Evolutionary conservation across 2,888 invertebrate species (phyloP).

Genomic region (Coelinius sp.): DNA sequence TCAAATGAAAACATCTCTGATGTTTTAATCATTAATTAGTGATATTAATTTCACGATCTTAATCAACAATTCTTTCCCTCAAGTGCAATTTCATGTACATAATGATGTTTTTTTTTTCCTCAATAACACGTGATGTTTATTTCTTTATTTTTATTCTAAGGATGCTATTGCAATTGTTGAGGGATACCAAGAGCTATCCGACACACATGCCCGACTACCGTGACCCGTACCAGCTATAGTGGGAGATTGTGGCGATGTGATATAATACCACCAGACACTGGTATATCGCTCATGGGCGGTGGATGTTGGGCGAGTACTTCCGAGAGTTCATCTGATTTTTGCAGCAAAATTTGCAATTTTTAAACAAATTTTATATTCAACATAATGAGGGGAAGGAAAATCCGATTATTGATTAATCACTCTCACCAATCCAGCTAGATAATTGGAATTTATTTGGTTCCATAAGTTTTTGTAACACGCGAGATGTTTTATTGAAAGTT

Average conservation of each 20-base stretch:
- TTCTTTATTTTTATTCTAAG: constrained; percentile 39
- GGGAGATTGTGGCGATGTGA: constrained; percentile 54
- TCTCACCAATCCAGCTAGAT: constrained; percentile 4
- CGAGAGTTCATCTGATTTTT: neutral
- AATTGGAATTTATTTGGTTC: neutral
- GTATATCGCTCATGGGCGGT: neutral
- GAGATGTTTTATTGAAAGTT: neutral
- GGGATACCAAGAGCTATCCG: constrained; percentile 55
- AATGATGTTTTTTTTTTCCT: constrained; percentile 35
- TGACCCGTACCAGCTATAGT: constrained; percentile 48
- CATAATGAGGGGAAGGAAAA: neutral
- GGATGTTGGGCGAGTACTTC: neutral
- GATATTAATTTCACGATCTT: neutral
- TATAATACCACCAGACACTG: constrained; percentile 43
- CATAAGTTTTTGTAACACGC: neutral
- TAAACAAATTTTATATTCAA: neutral
- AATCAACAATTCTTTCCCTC: neutral
- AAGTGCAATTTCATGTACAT: neutral
- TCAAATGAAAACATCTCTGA: neutral
- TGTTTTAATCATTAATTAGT: neutral
- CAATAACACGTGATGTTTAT: constrained; percentile 41
- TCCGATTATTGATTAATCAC: neutral
- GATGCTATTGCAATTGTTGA: constrained; percentile 30
- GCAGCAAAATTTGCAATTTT: neutral
- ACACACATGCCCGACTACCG: constrained; percentile 62